These are phyloP conservation scores for Rhaphigaster nebulosa DNA, from an alignment of 2,888 invertebrate species.

Conservation along the genomic window DNA sequence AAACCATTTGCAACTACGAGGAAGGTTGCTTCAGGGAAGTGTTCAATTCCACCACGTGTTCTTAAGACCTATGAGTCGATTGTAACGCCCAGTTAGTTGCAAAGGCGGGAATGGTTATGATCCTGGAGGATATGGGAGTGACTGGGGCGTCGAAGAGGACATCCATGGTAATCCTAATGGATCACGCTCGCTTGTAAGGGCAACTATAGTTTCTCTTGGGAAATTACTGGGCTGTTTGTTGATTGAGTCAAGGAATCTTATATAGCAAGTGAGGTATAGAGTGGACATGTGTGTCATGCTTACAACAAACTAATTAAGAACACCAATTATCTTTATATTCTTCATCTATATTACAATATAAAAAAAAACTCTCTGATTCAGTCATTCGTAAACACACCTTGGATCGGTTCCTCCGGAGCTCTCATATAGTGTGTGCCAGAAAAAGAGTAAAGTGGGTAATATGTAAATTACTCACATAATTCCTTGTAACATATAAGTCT, in stretches of 20 bases:
- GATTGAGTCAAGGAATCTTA: not conserved
- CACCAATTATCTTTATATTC: not conserved
- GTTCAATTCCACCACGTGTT: not conserved
- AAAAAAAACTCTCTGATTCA: too few species aligned
- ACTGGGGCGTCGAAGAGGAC: not conserved
- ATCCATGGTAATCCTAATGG: not conserved
- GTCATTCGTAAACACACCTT: too few species aligned
- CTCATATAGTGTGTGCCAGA: too few species aligned
- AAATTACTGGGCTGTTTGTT: not conserved
- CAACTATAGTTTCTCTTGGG: not conserved
- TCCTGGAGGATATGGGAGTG: not conserved
- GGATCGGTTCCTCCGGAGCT: too few species aligned
- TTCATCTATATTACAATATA: too few species aligned
- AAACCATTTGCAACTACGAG: not conserved
- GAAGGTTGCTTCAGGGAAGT: not conserved
- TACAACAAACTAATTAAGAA: not conserved
- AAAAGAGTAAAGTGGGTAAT: too few species aligned
- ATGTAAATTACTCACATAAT: too few species aligned
- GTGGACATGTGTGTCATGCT: not conserved
- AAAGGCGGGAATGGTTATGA: not conserved
- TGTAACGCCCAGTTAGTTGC: not conserved
- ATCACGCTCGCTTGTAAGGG: not conserved
- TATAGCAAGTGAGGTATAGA: not conserved
- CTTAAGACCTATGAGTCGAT: not conserved
- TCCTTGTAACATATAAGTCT: too few species aligned